phyloP scores from a whole-genome alignment of 1,140 invertebrate species.

The fruit fly (Drosophila melanogaster) region DNA sequence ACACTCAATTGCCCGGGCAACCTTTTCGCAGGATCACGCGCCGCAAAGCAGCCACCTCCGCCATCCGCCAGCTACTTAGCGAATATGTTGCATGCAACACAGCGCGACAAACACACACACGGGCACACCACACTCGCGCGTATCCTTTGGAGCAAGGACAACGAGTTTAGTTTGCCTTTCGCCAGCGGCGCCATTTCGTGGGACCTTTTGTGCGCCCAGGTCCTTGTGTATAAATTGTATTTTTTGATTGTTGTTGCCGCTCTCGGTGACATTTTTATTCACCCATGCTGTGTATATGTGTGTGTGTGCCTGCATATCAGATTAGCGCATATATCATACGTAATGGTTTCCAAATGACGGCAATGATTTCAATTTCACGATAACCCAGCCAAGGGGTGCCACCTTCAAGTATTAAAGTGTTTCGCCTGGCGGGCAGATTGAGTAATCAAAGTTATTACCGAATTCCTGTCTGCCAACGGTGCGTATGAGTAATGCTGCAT shows the following conservation, averaged over 20 bases:
- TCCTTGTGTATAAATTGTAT: conserved; percentile 71
- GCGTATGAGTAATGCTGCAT: conserved; percentile 71
- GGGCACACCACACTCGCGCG: not conserved
- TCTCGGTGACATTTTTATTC: conserved; percentile 79
- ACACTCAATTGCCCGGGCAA: conserved; percentile 81
- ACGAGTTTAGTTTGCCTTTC: conserved; percentile 63
- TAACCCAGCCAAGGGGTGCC: conserved; percentile 27
- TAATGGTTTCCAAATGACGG: conserved; percentile 79
- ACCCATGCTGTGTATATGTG: conserved; percentile 40
- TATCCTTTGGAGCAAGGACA: conserved; percentile 37
- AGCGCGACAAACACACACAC: conserved; percentile 33
- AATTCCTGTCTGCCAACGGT: conserved; percentile 37
- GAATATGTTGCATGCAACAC: conserved; percentile 73
- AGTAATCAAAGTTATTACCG: conserved; percentile 58
- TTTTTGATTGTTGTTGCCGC: conserved; percentile 67
- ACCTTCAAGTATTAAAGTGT: conserved; percentile 48
- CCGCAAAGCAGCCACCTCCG: conserved; percentile 23
- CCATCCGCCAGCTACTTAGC: conserved; percentile 71
- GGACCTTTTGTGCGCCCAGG: conserved; percentile 41
- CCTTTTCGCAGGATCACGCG: conserved; percentile 81
- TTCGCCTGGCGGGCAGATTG: conserved; percentile 40
- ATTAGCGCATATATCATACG: conserved; percentile 78
- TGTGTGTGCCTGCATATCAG: conserved; percentile 65
- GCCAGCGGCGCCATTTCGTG: conserved; percentile 43
- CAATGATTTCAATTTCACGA: conserved; percentile 78